Conservation (phyloP, 2,888 invertebrate species). For the Acheta domesticus region DNA sequence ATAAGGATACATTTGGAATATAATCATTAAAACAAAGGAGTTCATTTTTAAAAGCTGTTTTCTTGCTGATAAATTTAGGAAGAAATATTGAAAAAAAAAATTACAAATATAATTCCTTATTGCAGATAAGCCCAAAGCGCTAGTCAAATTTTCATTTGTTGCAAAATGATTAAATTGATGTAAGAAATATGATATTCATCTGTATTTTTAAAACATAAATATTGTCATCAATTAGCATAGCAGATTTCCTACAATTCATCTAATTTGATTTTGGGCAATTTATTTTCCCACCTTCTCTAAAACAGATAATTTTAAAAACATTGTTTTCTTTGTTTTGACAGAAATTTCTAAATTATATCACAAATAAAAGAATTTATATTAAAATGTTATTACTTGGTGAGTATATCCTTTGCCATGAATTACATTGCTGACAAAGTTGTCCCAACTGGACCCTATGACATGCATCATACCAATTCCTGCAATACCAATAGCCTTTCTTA, state of each 20-base stretch:
- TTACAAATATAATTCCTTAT: too few relatives aligned
- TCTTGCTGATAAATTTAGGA: too few relatives aligned
- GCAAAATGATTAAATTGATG: too few relatives aligned
- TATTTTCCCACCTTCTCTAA: not conserved
- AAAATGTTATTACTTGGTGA: constrained; percentile 55
- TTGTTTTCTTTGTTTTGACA: not conserved
- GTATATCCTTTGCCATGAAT: constrained; percentile 61
- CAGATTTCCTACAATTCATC: too few relatives aligned
- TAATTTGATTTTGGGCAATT: not conserved
- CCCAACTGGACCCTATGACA: constrained; percentile 60
- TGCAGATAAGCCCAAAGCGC: too few relatives aligned
- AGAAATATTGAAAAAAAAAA: too few relatives aligned
- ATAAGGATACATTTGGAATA: not conserved
- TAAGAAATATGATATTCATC: too few relatives aligned
- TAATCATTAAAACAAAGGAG: not conserved
- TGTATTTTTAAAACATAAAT: too few relatives aligned
- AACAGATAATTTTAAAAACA: not conserved
- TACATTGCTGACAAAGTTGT: constrained; percentile 64
- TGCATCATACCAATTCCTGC: constrained; percentile 60
- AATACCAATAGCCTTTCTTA: constrained; percentile 57
- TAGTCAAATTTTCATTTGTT: too few relatives aligned
- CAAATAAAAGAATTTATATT: not conserved
- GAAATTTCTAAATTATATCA: not conserved
- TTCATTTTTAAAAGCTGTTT: not conserved
- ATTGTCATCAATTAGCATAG: too few relatives aligned